Base-by-base conservation (phyloP, 2,888 invertebrate species). In the Stenchaetothrips biformis region DNA sequence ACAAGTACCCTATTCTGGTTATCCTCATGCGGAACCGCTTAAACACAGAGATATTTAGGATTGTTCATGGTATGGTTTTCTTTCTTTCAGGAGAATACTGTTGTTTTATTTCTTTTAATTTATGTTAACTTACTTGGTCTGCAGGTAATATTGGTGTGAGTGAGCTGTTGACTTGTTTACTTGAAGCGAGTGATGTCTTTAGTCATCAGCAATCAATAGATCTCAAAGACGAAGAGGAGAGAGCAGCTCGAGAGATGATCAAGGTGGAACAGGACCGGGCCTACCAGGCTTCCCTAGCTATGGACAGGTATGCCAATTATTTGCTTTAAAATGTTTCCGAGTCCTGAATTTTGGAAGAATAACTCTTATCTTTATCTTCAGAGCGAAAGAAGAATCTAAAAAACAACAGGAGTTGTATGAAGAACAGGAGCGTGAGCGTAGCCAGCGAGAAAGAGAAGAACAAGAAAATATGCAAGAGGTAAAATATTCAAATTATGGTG, bases 241-340 rank as follows among this genome's bases (percentile, higher is more conserved):
- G 98, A 81, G 94, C 95, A 83, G 96, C 94, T 13, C 88, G 98
- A 80, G 97, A 97, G 87, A 89, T 91, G 84, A 95, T 98, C 80
- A 96, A 97, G 87, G 90, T 92, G 84, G 97, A 98, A 87, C 98
- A 98, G 88, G 97, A 98, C 88, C 92, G 92, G 86, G 98, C 98
- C 0, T 98, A 96, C 88, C 92, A 95, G 86, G 92, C 91, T 85
- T 97, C 97, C 84, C 89, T 98, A 80, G 94, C 94, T 85, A 93
- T 92, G 0, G 96, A 96, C 87, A 92, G 93, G 92, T 92, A 85
- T 83, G 79, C 82, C 8, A 27, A 62, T 7, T 2, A 25, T 37
- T 77, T 78, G 74, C 25, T 53, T 48, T 11, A 53, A 37, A 53
- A 48, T 47, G 25, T 79, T 80, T 81, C 25, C 11, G 49, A 27